A percentile compares a stretch with the other conserved stretches of the same genome.
Conservation (phyloP, 2,888 invertebrate genomes). For the Saturnia japonica region DNA sequence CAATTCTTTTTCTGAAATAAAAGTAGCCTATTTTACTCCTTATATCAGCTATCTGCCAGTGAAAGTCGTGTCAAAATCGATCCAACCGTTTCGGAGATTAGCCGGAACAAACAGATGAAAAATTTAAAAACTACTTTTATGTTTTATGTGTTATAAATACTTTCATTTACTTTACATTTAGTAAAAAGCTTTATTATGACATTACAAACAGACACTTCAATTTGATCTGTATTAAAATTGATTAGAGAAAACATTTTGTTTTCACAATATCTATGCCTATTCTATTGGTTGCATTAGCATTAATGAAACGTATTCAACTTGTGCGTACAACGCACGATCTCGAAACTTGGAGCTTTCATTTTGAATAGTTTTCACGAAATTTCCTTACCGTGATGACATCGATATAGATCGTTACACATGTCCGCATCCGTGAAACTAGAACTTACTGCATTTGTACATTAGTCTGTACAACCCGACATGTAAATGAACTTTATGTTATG, state of each 20-base stretch:
- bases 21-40: too few species aligned
- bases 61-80: too few species aligned
- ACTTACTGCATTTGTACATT: slow-evolving; percentile 19
- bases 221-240: background rate
- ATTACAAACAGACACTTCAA: too few species aligned
- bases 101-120: too few species aligned
- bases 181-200: too few species aligned
- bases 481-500: slow-evolving; percentile 2
- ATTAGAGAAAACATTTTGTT: background rate
- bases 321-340: slow-evolving; percentile 17
- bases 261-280: background rate
- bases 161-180: too few species aligned
- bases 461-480: background rate
- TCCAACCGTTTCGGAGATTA: too few species aligned
- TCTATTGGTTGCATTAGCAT: background rate
- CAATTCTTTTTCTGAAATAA: too few species aligned
- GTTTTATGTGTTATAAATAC: too few species aligned
- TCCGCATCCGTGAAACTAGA: slow-evolving; percentile 66
- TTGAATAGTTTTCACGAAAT: slow-evolving; percentile 56
- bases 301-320: background rate
- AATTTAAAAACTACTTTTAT: too few species aligned
- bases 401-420: slow-evolving; percentile 69
- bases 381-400: slow-evolving; percentile 61
- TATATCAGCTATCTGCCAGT: too few species aligned
- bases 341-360: slow-evolving; percentile 38